phyloP scores from a whole-genome alignment of 2,113 vertebrate genomes.

The Hymenochirus boettgeri region DNA sequence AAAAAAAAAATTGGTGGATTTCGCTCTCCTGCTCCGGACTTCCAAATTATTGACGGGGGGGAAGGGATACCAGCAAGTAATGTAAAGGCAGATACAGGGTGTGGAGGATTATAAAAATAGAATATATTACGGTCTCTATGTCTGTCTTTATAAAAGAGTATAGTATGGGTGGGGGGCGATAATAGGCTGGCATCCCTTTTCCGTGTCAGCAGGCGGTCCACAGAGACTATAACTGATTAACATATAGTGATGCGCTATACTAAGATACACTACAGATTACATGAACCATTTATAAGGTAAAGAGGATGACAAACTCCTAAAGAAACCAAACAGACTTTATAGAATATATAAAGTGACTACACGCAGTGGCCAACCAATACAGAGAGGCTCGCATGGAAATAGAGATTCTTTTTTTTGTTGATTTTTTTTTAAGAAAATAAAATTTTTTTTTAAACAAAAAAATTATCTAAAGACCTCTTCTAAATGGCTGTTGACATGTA shows the following conservation, averaged over 20 bases:
- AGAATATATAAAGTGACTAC: constrained; percentile 86
- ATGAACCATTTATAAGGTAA: constrained; percentile 65
- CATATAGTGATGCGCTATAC: constrained; percentile 63
- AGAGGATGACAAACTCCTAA: constrained; percentile 69
- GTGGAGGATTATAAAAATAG: constrained; percentile 71
- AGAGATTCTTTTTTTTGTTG: background rate
- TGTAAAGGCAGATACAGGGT: constrained; percentile 70
- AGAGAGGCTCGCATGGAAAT: constrained; percentile 62
- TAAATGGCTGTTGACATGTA: constrained; percentile 68
- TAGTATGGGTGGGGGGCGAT: constrained; percentile 48
- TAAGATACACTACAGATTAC: constrained; percentile 62
- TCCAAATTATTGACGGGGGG: constrained; percentile 54
- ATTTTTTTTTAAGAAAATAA: constrained; percentile 52
- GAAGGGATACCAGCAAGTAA: constrained; percentile 66
- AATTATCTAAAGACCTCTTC: constrained; percentile 60
- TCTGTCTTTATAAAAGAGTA: constrained; percentile 54
- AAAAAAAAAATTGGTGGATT: constrained; percentile 62
- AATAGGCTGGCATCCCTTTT: constrained; percentile 53
- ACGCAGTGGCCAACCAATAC: constrained; percentile 75
- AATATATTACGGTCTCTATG: constrained; percentile 65
- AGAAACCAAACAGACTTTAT: constrained; percentile 54
- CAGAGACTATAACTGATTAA: constrained; percentile 58
- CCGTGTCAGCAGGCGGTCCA: constrained; percentile 61
- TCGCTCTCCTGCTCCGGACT: constrained; percentile 58
- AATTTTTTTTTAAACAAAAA: constrained; percentile 53